phyloP scores from a whole-genome alignment of 92 coral and sea anemone species.

The Epizoanthus illoricatus region DNA sequence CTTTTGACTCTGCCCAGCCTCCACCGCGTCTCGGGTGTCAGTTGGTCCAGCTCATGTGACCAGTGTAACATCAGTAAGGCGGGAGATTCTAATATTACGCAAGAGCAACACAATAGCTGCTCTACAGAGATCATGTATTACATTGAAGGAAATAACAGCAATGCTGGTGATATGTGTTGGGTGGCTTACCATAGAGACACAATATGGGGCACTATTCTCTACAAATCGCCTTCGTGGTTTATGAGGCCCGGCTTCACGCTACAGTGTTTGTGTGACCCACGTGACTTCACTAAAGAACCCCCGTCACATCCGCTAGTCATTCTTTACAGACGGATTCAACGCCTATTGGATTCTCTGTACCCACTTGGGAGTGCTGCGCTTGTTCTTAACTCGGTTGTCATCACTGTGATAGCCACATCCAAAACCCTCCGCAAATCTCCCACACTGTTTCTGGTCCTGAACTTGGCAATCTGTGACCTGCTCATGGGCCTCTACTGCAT shows the following conservation, averaged over 20 bases:
- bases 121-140: not conserved
- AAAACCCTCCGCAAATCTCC: not conserved
- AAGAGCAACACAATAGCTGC: not conserved
- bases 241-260: not conserved
- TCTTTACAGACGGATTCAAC: not conserved
- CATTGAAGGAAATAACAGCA: not conserved
- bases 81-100: not conserved
- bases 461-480: not conserved
- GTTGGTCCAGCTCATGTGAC: not conserved
- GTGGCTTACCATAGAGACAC: not conserved
- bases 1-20: not conserved
- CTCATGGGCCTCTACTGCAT: not conserved
- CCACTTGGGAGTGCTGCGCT: not conserved
- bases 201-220: not conserved
- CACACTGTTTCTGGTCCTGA: not conserved
- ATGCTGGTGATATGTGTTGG: not conserved
- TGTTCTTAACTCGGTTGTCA: not conserved
- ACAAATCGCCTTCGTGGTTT: not conserved
- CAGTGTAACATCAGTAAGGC: not conserved
- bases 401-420: not conserved
- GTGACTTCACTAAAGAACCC: not conserved
- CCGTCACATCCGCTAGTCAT: not conserved
- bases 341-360: not conserved
- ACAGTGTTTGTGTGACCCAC: constrained; percentile 1
- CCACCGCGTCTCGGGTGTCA: not conserved